Evolutionary conservation across 1,140 invertebrate genomes (phyloP).

Genomic region (Meteorus sp.): DNA sequence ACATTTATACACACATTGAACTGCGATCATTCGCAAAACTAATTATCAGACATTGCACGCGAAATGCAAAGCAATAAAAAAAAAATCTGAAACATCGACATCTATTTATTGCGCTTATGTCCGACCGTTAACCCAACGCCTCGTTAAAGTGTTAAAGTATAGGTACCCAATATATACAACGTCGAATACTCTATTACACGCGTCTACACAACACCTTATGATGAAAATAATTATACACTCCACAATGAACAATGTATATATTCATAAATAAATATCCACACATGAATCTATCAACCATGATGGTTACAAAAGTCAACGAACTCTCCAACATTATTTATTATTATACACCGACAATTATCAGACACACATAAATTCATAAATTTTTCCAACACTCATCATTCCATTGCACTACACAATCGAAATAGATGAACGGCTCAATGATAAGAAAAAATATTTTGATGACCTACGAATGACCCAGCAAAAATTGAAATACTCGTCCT

Average conservation of each 20-base stretch:
- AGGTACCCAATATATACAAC: slow-evolving; percentile 5
- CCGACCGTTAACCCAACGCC: slow-evolving; percentile 16
- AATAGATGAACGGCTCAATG: slow-evolving; percentile 5
- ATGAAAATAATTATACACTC: slow-evolving; percentile 18
- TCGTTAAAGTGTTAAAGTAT: slow-evolving; percentile 28
- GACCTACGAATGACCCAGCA: background rate
- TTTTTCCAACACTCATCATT: no score
- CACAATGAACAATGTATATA: background rate
- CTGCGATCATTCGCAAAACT: background rate
- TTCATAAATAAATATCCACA: no score
- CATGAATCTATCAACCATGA: no score
- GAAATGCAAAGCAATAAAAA: background rate
- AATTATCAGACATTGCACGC: background rate
- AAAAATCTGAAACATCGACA: slow-evolving; percentile 6
- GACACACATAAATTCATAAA: no score
- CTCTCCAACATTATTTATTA: no score
- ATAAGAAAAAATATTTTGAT: slow-evolving; percentile 12
- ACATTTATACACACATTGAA: no score
- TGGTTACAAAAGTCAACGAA: background rate
- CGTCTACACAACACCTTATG: slow-evolving; percentile 12
- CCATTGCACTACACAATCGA: no score
- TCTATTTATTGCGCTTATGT: slow-evolving; percentile 28
- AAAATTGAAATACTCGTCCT: background rate
- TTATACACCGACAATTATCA: no score
- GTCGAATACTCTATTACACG: slow-evolving; percentile 24